Evolutionary conservation across 1,140 invertebrate genomes (phyloP).

Genomic region (Drosophila saltans): DNA sequence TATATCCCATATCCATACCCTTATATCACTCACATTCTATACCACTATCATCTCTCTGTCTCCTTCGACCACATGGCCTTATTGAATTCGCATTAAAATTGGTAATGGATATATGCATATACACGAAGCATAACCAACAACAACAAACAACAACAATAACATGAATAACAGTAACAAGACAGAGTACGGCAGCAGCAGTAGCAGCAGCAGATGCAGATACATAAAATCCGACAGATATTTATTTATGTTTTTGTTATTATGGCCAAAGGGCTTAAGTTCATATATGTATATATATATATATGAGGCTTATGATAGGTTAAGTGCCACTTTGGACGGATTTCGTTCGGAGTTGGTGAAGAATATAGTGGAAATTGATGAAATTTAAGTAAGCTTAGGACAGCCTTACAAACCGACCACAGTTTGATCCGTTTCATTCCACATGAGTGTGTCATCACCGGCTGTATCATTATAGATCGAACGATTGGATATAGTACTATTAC

Average conservation of each 20-base stretch:
- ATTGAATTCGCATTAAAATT: constrained; percentile 80
- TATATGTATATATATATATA: constrained; percentile 4
- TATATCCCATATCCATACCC: background rate
- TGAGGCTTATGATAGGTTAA: constrained; percentile 57
- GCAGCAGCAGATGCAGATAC: constrained; percentile 41
- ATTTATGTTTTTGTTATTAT: constrained; percentile 52
- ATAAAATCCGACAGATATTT: constrained; percentile 46
- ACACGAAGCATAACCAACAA: constrained; percentile 37
- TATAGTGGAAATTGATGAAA: background rate
- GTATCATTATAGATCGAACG: background rate
- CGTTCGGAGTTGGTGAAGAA: background rate
- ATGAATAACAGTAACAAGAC: constrained; percentile 3
- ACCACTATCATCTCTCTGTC: constrained; percentile 18
- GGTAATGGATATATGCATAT: constrained; percentile 75
- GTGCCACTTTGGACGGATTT: constrained; percentile 53
- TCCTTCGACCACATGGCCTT: constrained; percentile 39
- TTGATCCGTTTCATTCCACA: constrained; percentile 3
- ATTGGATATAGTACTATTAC: background rate
- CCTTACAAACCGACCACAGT: constrained; percentile 5
- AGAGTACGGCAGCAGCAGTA: background rate
- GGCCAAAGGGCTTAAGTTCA: constrained; percentile 39
- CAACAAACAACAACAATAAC: constrained; percentile 2
- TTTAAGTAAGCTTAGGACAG: background rate
- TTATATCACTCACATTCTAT: constrained; percentile 17
- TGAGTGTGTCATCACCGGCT: background rate